Evolutionary conservation across 2,113 vertebrate species (phyloP).

Genomic region (Cryptoleucopteryx plumbea): DNA sequence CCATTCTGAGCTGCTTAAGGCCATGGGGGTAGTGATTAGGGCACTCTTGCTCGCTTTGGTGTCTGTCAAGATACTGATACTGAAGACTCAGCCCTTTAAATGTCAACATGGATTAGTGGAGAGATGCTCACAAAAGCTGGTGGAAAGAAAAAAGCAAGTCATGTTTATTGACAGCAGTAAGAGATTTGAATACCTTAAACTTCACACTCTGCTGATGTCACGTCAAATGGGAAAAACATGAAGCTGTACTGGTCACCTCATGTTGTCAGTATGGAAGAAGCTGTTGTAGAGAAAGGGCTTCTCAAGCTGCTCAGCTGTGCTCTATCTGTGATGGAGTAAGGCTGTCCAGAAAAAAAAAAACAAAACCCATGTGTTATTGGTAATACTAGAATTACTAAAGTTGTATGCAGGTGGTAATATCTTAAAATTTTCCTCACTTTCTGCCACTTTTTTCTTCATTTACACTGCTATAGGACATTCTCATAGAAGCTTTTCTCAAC

Average conservation of each 20-base stretch:
- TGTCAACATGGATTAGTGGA: background rate
- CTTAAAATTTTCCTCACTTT: background rate
- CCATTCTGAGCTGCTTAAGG: background rate
- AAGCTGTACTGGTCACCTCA: background rate
- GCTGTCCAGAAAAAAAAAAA: background rate
- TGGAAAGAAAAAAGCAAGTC: background rate
- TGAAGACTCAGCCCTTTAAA: background rate
- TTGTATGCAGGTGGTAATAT: background rate
- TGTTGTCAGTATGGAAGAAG: background rate
- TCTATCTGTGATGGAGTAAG: background rate
- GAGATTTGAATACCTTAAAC: background rate
- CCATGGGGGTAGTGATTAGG: background rate
- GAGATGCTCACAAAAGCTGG: background rate
- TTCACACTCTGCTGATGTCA: background rate
- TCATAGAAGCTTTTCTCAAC: background rate
- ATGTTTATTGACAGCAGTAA: background rate
- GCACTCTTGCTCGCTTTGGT: background rate
- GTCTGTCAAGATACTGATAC: background rate
- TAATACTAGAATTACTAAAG: background rate
- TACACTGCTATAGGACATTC: background rate
- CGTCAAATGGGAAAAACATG: background rate
- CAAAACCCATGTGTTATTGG: background rate
- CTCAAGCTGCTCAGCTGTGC: background rate
- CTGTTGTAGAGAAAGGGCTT: background rate
- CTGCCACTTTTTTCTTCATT: background rate